These are phyloP conservation scores for Bembecia ichneumoniformis DNA, from an alignment of 2,888 invertebrate genomes.

Conservation along the genomic window DNA sequence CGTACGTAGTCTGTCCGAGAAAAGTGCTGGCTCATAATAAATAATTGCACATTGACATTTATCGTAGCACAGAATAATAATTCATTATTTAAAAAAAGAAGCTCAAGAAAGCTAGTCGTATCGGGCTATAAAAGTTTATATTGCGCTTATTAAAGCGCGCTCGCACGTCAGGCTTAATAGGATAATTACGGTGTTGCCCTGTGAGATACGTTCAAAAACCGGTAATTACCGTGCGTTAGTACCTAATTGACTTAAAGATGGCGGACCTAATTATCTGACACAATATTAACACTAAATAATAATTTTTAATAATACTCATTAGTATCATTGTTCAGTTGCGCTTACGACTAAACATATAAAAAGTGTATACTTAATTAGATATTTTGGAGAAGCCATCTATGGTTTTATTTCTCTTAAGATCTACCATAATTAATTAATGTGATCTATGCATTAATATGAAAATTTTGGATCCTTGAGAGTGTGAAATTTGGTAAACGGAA, in stretches of 20 bases:
- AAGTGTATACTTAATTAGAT: no score
- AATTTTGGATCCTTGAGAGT: no score
- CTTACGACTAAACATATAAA: not conserved
- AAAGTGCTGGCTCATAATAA: no score
- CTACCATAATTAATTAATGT: no score
- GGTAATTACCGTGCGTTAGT: conserved; percentile 3
- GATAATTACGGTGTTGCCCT: conserved; percentile 9
- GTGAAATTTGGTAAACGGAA: no score
- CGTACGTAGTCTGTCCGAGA: no score
- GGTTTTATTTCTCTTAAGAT: no score
- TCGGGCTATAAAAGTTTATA: not conserved
- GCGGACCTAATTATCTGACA: conserved; percentile 1
- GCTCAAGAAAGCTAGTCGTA: not conserved
- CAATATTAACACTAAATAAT: not conserved
- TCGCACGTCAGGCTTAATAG: conserved; percentile 8
- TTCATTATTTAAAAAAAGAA: no score
- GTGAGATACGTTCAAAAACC: conserved; percentile 2
- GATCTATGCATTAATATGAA: no score
- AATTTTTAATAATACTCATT: conserved; percentile 3
- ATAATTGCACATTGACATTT: no score
- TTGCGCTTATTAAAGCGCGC: conserved; percentile 1
- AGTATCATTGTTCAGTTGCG: not conserved
- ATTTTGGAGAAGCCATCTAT: no score
- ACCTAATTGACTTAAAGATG: conserved; percentile 7
- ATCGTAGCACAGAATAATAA: no score